Conservation (phyloP, 2,888 invertebrate species). For the Hyles lineata region DNA sequence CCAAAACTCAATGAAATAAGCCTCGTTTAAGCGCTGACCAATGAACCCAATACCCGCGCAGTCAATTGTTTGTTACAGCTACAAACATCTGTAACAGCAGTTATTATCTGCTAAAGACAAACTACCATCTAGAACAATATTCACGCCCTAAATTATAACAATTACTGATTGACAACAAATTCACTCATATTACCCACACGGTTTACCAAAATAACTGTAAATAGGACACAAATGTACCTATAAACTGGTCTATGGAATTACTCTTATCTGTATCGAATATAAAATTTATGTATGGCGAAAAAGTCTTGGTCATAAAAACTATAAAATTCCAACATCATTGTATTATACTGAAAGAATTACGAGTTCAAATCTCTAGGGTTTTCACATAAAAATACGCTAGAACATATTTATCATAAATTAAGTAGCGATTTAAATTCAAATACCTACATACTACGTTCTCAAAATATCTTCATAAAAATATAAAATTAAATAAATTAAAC, state of each 20-base stretch:
- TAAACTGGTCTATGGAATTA: not conserved
- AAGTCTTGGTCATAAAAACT: no score
- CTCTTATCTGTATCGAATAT: not conserved
- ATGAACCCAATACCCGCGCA: slow-evolving; percentile 13
- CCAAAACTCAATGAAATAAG: slow-evolving; percentile 1
- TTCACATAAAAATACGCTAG: no score
- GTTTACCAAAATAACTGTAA: not conserved
- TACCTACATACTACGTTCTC: no score
- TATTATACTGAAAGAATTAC: no score
- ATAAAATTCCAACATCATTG: no score
- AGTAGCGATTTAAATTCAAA: no score
- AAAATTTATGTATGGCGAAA: no score
- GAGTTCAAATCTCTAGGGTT: no score
- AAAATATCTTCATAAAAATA: no score
- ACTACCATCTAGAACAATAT: not conserved
- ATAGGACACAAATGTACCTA: not conserved
- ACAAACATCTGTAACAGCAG: not conserved
- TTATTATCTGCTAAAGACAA: not conserved
- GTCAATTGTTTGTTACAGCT: not conserved
- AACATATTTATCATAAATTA: no score
- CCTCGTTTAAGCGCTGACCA: slow-evolving; percentile 11
- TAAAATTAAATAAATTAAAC: no score
- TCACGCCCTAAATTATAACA: not conserved
- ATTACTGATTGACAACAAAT: not conserved
- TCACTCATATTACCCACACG: not conserved